phyloP scores from a whole-genome alignment of 2,797 vertebrate genomes.

The Crocodylus rhombifer region DNA sequence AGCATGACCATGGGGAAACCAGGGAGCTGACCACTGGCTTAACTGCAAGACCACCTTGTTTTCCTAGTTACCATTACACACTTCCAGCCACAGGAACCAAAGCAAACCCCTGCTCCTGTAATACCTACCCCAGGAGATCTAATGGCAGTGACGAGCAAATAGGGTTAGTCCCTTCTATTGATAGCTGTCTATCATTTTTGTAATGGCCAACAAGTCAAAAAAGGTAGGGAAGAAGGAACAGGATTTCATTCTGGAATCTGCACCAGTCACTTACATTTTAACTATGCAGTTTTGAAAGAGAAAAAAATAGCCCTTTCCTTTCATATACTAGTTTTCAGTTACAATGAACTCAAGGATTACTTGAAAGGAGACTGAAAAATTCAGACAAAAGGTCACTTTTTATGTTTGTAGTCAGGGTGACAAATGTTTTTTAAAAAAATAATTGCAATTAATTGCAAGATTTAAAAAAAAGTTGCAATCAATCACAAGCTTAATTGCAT shows the following conservation, averaged over 20 bases:
- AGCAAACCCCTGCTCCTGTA: neutral
- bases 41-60: too few species aligned
- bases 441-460: too few species aligned
- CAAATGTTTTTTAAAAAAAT: too few species aligned
- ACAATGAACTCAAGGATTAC: constrained; percentile 23
- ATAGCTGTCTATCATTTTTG: neutral
- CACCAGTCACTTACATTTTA: constrained; percentile 3
- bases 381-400: neutral
- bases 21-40: too few species aligned
- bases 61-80: neutral
- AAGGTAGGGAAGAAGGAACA: neutral
- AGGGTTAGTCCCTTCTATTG: neutral
- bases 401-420: neutral
- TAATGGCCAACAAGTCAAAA: neutral
- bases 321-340: constrained; percentile 38
- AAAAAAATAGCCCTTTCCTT: constrained; percentile 22
- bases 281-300: constrained; percentile 16
- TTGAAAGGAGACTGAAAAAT: neutral
- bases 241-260: neutral
- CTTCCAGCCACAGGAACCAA: neutral
- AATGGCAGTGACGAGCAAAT: neutral
- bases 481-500: too few species aligned
- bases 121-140: neutral
- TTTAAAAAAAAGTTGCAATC: too few species aligned
- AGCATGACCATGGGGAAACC: neutral